A percentile compares a stretch with the other conserved stretches of the same genome.
phyloP scores from a whole-genome alignment of 2,113 vertebrate genomes.

The Anoura caudifer region DNA sequence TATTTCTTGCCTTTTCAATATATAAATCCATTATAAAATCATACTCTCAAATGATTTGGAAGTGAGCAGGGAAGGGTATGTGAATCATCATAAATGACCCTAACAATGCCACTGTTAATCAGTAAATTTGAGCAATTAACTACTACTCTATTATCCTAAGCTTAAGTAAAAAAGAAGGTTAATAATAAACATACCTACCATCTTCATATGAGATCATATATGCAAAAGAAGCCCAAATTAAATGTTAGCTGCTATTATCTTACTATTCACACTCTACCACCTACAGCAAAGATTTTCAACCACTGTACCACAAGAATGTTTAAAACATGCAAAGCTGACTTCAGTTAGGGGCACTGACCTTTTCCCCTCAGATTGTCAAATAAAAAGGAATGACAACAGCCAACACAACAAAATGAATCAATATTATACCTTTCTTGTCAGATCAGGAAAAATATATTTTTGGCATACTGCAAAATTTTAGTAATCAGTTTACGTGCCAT shows the following conservation, averaged over 20 bases:
- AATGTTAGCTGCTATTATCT: neutral
- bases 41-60: neutral
- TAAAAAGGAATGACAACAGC: neutral
- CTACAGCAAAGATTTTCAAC: neutral
- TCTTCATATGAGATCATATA: neutral
- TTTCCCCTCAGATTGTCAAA: neutral
- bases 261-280: neutral
- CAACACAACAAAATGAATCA: neutral
- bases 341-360: neutral
- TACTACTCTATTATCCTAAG: neutral
- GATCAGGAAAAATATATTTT: neutral
- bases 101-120: neutral
- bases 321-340: neutral
- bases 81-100: neutral
- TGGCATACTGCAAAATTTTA: neutral
- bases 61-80: neutral
- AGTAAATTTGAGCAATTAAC: neutral
- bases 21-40: neutral
- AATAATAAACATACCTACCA: neutral
- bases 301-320: neutral
- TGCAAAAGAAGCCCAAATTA: neutral
- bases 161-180: neutral
- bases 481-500: neutral
- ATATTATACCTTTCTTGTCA: neutral
- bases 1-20: neutral